phyloP scores from a whole-genome alignment of 2,888 invertebrate species.

The Xestia ashworthii region DNA sequence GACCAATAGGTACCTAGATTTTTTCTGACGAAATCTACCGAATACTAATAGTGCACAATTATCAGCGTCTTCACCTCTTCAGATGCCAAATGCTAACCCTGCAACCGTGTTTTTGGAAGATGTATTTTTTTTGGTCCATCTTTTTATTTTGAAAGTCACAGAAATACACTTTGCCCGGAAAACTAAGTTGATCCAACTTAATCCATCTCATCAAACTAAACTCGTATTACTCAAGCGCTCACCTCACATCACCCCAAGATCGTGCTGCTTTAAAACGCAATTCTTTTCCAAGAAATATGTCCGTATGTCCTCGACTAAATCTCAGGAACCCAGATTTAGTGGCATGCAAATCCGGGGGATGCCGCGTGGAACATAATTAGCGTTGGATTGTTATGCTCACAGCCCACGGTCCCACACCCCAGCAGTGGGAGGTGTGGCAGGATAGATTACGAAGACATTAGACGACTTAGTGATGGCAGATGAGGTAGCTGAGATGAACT shows the following conservation, averaged over 20 bases:
- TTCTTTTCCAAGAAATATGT: conserved; percentile 75
- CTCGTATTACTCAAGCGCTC: conserved; percentile 43
- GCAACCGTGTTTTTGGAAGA: not conserved
- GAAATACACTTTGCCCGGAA: not conserved
- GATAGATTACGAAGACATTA: conserved; percentile 68
- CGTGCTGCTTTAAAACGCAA: conserved; percentile 71
- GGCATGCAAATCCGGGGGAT: conserved; percentile 76
- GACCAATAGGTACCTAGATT: too few species aligned
- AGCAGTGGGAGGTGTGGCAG: conserved; percentile 56
- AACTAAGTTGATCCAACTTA: conserved; percentile 15
- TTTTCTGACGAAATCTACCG: too few species aligned
- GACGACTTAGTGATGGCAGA: conserved; percentile 61
- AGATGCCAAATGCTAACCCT: too few species aligned
- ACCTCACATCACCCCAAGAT: conserved; percentile 38
- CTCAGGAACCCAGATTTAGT: conserved; percentile 76
- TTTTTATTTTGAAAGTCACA: too few species aligned
- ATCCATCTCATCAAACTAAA: conserved; percentile 25
- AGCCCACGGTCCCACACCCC: conserved; percentile 52
- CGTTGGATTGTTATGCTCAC: conserved; percentile 67
- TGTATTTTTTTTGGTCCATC: not conserved
- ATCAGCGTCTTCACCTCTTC: too few species aligned
- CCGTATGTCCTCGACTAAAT: conserved; percentile 73
- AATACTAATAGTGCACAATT: too few species aligned
- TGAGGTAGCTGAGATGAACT: conserved; percentile 48
- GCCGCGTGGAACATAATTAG: conserved; percentile 76